Evolutionary conservation across 2,797 vertebrate species (phyloP), one percentile per base, ranked within the genome.

Genomic region (Octomys mimax): DNA sequence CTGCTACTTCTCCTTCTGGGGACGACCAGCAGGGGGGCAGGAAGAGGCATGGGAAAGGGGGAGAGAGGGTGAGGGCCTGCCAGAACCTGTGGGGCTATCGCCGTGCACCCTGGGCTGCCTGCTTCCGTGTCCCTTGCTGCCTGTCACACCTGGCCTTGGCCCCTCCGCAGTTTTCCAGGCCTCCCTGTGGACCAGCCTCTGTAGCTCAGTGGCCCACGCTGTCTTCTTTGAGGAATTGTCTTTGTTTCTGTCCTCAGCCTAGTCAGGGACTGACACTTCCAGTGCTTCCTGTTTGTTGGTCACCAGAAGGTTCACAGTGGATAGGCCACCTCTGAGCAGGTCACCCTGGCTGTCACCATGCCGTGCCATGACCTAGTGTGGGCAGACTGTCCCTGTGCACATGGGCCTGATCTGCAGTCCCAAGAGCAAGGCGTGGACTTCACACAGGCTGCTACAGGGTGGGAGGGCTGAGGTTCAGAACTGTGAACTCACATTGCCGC

Each of bases 271-370:
- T 1, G 31, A 14, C 3, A 2, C 62, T 46, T 16, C 28, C 6
- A 42, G 71, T 0, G 2, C 46, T 19, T 49, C 1, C 8, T 46
- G 33, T 39, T 42, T 21, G 33, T 24, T 9, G 62, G 24, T 26
- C 24, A 11, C 81, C 2, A 6, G 6, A 36, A 3, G 1, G 22
- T 3, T 6, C 49, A 5, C 1, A 0, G 39, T 5, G 36, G 54
- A 33, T 14, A 16, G 49, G 57, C 42, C 0, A 0, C 24, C 31
- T 16, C 22, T 8, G 71, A 24, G 12, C 57, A 6, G 80, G 12
- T n/a, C 0, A 0, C 0, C 2, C 64, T 6, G 6, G 22, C 21
- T 52, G 8, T 5, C 0, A 1, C 2, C 0, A 4, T 28, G 36
- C 59, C 2, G 2, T 10, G 14, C 21, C 3, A 12, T 6, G 61